These are phyloP conservation scores for Furnarius figulus DNA, from an alignment of 2,113 vertebrate species.

Conservation along the genomic window DNA sequence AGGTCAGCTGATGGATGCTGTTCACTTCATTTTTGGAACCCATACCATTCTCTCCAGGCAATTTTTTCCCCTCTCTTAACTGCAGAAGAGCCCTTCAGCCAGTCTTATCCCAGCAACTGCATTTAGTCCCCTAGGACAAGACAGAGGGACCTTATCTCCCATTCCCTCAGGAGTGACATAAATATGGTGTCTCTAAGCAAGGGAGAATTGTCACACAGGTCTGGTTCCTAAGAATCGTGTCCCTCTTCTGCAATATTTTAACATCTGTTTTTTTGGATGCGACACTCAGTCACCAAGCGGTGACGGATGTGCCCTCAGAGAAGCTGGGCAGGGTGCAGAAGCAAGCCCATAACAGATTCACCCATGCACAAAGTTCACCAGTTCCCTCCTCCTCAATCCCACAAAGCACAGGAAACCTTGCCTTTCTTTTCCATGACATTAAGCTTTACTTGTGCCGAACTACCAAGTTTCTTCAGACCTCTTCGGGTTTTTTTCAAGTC, in stretches of 20 bases:
- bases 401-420: background rate
- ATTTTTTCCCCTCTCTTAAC: background rate
- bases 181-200: background rate
- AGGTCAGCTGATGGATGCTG: background rate
- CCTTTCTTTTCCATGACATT: fast-evolving
- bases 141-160: background rate
- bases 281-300: background rate
- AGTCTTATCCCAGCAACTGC: background rate
- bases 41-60: background rate
- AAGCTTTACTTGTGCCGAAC: fast-evolving
- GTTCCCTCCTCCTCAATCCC: background rate
- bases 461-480: fast-evolving
- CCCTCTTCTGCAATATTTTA: background rate
- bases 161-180: background rate
- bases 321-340: background rate
- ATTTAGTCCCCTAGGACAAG: background rate
- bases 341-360: background rate
- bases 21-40: background rate
- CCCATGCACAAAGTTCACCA: background rate
- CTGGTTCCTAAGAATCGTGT: background rate
- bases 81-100: background rate
- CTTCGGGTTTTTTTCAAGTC: fast-evolving
- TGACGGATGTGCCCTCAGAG: background rate
- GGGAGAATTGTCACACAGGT: background rate
- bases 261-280: background rate